Base-by-base conservation (phyloP, 2,888 invertebrate species). In the Platycheirus albimanus region DNA sequence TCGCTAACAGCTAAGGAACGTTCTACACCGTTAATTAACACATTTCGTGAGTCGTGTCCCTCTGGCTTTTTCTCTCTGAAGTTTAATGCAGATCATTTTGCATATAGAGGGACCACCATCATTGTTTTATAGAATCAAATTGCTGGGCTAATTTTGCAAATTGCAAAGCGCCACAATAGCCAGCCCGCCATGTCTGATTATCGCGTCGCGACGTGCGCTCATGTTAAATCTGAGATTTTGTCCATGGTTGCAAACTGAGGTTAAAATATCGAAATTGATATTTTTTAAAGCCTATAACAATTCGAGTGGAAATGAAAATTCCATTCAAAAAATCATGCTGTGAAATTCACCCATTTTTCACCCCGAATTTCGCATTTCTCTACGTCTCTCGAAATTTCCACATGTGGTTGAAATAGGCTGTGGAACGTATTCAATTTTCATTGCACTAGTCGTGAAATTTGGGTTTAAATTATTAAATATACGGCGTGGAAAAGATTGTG, bases 81-180 rank as follows among this genome's bases (percentile, higher is more conserved):
- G 8, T 51, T 43, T 41, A 8, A 13, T 41, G 30, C 45, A 45
- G 28, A 41, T 51, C 33, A 11, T 33, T 19, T 52, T n/a, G n/a
- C 5, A 24, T 24, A 33, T 13, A 19, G 67, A 24, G 11, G 13
- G 63, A 71, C 36, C 45, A 49, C 63, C 47, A 17, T 33, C 20
- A 58, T 66, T 30, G 33, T 64, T 33, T 47, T 51, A 75, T 38
- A 66, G 41, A 56, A 77, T 77, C 20, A 49, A 61, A 70, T 77
- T 70, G 64, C 66, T 30, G 41, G 33, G 63, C 8, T 71, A 67
- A 49, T 76, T 67, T 52, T 20, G 17, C 58, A 41, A 71, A 81
- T 67, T 81, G 54, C 66, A 67, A 67, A 76, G 81, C 81, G 81
- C 81, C 80, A 75, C 47, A 36, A 51, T 54, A 45, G 38, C 56